phyloP scores from a whole-genome alignment of 1,140 invertebrate genomes.

The Aphis gossypii region DNA sequence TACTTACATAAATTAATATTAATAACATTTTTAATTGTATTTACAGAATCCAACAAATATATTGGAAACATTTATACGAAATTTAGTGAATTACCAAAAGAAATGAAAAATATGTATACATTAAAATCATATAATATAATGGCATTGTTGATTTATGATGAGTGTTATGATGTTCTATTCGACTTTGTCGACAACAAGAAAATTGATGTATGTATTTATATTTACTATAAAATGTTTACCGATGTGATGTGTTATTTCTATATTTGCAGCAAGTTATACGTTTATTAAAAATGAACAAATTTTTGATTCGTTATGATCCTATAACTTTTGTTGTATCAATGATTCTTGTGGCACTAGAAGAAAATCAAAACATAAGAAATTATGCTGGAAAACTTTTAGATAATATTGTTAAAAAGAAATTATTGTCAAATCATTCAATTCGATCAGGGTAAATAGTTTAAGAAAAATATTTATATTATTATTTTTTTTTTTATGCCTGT shows the following conservation, averaged over 20 bases:
- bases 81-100: neutral
- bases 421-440: neutral
- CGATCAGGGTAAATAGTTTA: neutral
- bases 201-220: neutral
- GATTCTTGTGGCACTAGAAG: neutral
- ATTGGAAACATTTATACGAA: neutral
- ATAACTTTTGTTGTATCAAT: neutral
- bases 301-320: neutral
- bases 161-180: neutral
- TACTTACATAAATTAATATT: neutral
- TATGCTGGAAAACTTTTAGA: neutral
- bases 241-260: neutral
- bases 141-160: neutral
- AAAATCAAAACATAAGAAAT: neutral
- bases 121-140: conserved; percentile 15
- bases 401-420: neutral
- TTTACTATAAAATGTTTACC: neutral
- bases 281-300: neutral
- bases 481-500: neutral
- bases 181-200: neutral
- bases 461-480: neutral
- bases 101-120: neutral
- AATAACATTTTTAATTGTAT: neutral
- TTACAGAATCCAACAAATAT: neutral
- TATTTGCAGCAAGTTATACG: neutral